Evolutionary conservation across 2,797 vertebrate species (phyloP).

Genomic region (Erpetoichthys calabaricus): DNA sequence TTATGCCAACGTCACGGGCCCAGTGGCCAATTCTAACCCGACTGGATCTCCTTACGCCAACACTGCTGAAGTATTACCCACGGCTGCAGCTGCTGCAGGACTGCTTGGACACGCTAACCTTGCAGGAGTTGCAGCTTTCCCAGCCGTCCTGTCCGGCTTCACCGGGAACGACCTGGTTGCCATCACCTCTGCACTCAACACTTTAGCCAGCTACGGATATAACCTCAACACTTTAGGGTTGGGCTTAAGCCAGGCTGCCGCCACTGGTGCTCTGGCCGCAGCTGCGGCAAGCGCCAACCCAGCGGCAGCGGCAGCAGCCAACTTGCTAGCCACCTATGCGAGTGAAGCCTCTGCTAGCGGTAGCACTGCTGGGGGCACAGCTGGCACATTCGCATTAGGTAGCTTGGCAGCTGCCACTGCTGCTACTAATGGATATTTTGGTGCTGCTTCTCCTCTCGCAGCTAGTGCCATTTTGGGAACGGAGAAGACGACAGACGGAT

Average conservation of each 20-base stretch:
- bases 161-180: slow-evolving; percentile 71
- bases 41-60: slow-evolving; percentile 76
- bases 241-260: slow-evolving; percentile 69
- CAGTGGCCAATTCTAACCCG: slow-evolving; percentile 74
- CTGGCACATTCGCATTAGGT: slow-evolving; percentile 71
- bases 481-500: slow-evolving; percentile 72
- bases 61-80: slow-evolving; percentile 73
- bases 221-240: slow-evolving; percentile 71
- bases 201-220: slow-evolving; percentile 73
- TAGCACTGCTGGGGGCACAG: slow-evolving; percentile 59
- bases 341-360: slow-evolving; percentile 68
- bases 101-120: slow-evolving; percentile 72
- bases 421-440: slow-evolving; percentile 73
- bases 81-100: slow-evolving; percentile 65
- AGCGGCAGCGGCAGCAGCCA: slow-evolving; percentile 66
- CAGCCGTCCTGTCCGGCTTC: slow-evolving; percentile 69
- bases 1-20: slow-evolving; percentile 74
- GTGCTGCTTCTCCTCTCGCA: slow-evolving; percentile 70
- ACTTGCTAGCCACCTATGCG: slow-evolving; percentile 70
- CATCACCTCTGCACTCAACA: slow-evolving; percentile 76
- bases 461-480: slow-evolving; percentile 71
- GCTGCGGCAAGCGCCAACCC: slow-evolving; percentile 72
- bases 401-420: slow-evolving; percentile 74
- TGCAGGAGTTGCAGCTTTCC: slow-evolving; percentile 68
- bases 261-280: slow-evolving; percentile 67